Base-by-base conservation (phyloP, 2,888 invertebrate genomes). In the Drosophila robusta region DNA sequence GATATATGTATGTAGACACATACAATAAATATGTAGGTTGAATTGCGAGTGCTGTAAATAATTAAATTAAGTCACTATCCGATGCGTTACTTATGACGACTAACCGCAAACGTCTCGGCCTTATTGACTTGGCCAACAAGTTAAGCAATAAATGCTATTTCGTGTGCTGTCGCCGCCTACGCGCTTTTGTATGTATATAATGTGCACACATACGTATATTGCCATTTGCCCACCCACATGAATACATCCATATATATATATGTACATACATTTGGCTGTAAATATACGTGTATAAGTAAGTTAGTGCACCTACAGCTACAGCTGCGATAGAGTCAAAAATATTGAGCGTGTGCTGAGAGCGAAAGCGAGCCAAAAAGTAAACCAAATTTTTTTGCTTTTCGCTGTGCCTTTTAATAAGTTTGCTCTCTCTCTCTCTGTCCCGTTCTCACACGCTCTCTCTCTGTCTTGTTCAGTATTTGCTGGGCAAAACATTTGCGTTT, bases 401-500 rank as follows among this genome's bases (percentile, higher is more conserved):
- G 51, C 36, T 18, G 26, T 50, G 47, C 24, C 29, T 42, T 58
- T 42, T 36, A 14, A 24, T 50, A 45, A 49, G 45, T 49, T 18
- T 3, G 12, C 51, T 51, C 39, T 49, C 51, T 12, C 29, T 16
- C 39, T 41, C 34, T 14, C 39, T 12, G 18, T 16, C 18, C 18
- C 18, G 18, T 18, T 18, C 56, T 26, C 22, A 16, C 22, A 24
- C 34, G 8, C 26, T 42, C 34, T 3, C 18, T n/a, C 11, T 56
- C n/a, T 46, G 6, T n/a, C 18, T 32, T 34, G 12, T 9, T 18
- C 6, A 7, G 14, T 8, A 16, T 38, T 29, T 29, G 29, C 38
- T 61, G 34, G 16, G n/a, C 49, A 56, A 54, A 73, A 66, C 84
- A 71, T 74, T 78, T 74, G 79, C 60, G 66, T 68, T 70, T 71